phyloP scores from a whole-genome alignment of 2,797 vertebrate genomes.

The Sebastes miniatus region DNA sequence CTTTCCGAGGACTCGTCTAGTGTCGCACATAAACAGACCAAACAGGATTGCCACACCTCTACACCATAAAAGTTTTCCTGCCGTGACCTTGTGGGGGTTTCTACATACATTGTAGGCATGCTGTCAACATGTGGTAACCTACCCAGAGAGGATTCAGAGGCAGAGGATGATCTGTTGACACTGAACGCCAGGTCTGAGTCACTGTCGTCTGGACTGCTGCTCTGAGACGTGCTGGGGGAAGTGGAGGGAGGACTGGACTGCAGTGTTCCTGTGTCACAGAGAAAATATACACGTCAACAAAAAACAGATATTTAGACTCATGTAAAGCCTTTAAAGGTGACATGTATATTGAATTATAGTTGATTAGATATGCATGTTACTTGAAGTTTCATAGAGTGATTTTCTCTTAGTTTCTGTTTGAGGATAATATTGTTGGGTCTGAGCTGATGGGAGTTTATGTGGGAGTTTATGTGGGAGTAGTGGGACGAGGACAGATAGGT shows the following conservation, averaged over 20 bases:
- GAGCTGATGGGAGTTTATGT: constrained; percentile 21
- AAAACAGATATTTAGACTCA: constrained; percentile 9
- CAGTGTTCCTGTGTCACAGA: constrained; percentile 86
- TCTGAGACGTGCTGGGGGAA: constrained; percentile 92
- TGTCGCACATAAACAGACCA: too few species aligned
- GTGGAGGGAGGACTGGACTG: constrained; percentile 88
- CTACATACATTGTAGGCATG: background rate
- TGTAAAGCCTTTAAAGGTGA: background rate
- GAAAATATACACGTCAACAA: constrained; percentile 33
- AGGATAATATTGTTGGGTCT: constrained; percentile 27
- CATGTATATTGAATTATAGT: background rate
- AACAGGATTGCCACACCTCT: background rate
- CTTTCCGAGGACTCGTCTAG: background rate
- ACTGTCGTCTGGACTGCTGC: constrained; percentile 93
- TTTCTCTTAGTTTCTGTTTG: constrained; percentile 8
- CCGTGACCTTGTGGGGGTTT: background rate
- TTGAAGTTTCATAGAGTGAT: background rate
- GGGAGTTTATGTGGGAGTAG: constrained; percentile 49
- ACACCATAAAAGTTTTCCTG: background rate
- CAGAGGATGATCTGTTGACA: constrained; percentile 95
- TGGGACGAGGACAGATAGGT: constrained; percentile 52
- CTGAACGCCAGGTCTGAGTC: constrained; percentile 97
- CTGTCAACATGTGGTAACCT: constrained; percentile 61
- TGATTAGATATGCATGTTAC: constrained; percentile 14
- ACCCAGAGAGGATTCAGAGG: constrained; percentile 98